These are phyloP conservation scores for Magallana ariakensis DNA, from an alignment of 1,140 invertebrate species.

Conservation along the genomic window DNA sequence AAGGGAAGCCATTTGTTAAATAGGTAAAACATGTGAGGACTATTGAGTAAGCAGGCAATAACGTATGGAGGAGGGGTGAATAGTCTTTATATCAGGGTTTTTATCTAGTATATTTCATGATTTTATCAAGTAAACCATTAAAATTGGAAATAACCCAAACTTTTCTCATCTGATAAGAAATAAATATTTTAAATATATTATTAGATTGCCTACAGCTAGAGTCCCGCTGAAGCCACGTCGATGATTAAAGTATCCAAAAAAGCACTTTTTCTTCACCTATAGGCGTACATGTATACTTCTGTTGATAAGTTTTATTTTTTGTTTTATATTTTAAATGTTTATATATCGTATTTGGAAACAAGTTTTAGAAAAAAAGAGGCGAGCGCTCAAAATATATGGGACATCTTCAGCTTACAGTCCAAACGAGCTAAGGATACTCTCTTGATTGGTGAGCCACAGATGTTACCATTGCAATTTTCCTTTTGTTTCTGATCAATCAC, in stretches of 20 bases:
- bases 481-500: no score
- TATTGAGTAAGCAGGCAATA: conserved; percentile 9
- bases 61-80: neutral
- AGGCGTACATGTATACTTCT: no score
- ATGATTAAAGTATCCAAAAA: neutral
- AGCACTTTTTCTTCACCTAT: neutral
- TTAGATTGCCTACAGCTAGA: neutral
- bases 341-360: no score
- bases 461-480: no score
- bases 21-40: conserved; percentile 17
- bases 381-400: no score
- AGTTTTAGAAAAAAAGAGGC: no score
- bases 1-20: conserved; percentile 8
- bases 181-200: conserved; percentile 27
- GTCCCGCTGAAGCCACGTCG: neutral
- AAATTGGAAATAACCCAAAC: neutral
- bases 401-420: no score
- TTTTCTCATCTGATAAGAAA: conserved; percentile 20
- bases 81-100: neutral
- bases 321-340: no score
- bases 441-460: no score
- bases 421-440: no score
- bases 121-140: conserved; percentile 31
- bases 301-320: no score
- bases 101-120: conserved; percentile 25